Percentiles rank a stretch among this genome's conserved stretches.
Evolutionary conservation across 1,140 invertebrate genomes (phyloP).

Genomic region (Drosophila novamexicana): DNA sequence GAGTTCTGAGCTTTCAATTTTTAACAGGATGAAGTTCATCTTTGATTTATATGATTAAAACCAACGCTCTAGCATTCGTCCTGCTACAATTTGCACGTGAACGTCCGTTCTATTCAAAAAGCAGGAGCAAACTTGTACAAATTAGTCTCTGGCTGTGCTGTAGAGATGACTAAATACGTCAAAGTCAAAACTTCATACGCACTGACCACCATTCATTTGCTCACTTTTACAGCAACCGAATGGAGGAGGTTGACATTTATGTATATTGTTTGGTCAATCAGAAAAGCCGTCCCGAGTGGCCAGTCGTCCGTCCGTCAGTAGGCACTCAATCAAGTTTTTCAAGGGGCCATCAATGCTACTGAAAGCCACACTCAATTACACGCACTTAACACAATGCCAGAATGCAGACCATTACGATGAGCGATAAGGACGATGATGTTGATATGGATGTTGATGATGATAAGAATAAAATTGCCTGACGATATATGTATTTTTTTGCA

Average conservation of each 20-base stretch:
- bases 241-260: conserved; percentile 28
- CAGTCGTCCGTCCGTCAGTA: conserved; percentile 8
- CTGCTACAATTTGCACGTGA: not conserved
- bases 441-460: conserved; percentile 18
- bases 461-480: conserved; percentile 57
- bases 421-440: conserved; percentile 17
- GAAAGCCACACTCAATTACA: conserved; percentile 73
- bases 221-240: not conserved
- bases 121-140: conserved; percentile 1
- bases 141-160: conserved; percentile 10
- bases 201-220: conserved; percentile 13
- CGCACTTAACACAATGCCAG: conserved; percentile 48
- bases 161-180: conserved; percentile 12
- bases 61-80: too few relatives aligned
- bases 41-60: too few relatives aligned
- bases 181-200: conserved; percentile 18
- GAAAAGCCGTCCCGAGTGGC: not conserved
- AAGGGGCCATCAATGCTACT: conserved; percentile 53
- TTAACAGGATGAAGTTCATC: too few relatives aligned
- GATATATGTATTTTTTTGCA: conserved; percentile 44
- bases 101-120: not conserved
- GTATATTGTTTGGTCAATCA: conserved; percentile 46
- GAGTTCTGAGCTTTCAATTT: too few relatives aligned
- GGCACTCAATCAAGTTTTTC: conserved; percentile 59
- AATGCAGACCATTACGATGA: conserved; percentile 12